Base-by-base conservation (phyloP, 2,888 invertebrate genomes). In the Acanthosepion lycidas region DNA sequence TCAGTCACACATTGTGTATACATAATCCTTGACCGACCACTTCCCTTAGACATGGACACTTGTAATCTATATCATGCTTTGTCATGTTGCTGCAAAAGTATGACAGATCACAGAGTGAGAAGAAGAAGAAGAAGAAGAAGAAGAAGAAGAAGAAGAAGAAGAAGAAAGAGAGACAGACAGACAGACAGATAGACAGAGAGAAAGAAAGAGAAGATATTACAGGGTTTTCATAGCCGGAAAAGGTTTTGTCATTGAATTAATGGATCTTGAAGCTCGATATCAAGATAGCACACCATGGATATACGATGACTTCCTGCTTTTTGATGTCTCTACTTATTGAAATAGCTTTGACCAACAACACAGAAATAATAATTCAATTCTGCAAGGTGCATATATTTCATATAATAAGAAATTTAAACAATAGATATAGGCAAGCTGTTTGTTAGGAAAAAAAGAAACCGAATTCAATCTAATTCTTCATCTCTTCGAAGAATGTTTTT, bases 61-160 rank as follows among this genome's bases (percentile, higher is more conserved):
- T 78, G 78, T 78, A 78, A 78, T 78, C n/a, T 23, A 78, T 78
- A 78, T 78, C 78, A 78, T 78, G 78, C n/a, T 78, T 33, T 78
- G 78, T 78, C 78, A n/a, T n/a, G n/a, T n/a, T 78, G n/a, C 18
- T 2, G n/a, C n/a, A 33, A 15, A n/a, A 33, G 12, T 78, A 33
- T 78, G 78, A 78, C n/a, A 78, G 78, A 33, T 78, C 78, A 78
- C n/a, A 33, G 42, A 42, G 42, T 42, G 2, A 42, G 42, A 42
- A 42, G 42, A 42, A 42, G 42, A 42, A 42, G 42, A 42, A 42
- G 42, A 42, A 42, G 42, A 42, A 42, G 42, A 42, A 42, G 42
- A 42, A 42, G 42, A 42, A 42, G 42, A 42, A 42, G 42, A 42
- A 42, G 42, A 42, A 42, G 42, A 42, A 42, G 42, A 42, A 42